Conservation (phyloP, 2,113 vertebrate species). For the Microcebus jonahi region DNA sequence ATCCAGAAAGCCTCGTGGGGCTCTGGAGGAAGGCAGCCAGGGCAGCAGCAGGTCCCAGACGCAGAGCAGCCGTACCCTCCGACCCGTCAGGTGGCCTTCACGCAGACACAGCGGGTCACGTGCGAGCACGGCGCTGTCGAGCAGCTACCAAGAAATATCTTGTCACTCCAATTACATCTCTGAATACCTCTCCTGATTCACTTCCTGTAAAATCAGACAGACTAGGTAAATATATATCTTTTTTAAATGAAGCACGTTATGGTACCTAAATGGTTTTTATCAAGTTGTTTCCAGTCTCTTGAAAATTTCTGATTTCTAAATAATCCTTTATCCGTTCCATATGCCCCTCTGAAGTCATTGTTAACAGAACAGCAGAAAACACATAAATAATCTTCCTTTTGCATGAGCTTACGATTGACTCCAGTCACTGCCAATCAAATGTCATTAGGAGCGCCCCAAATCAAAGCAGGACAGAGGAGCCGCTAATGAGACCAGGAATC, state of each 20-base stretch:
- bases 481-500: conserved; percentile 73
- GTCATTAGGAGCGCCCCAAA: conserved; percentile 73
- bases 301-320: conserved; percentile 85
- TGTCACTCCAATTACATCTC: conserved; percentile 80
- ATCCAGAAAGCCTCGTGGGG: neutral
- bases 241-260: conserved; percentile 84
- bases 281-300: conserved; percentile 85
- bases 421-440: conserved; percentile 85
- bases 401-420: conserved; percentile 81
- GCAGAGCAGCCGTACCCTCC: neutral
- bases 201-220: conserved; percentile 82
- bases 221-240: conserved; percentile 84
- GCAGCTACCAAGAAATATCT: conserved; percentile 81
- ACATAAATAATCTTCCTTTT: conserved; percentile 83
- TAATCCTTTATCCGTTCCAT: conserved; percentile 85
- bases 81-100: neutral
- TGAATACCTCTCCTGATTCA: conserved; percentile 80
- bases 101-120: neutral
- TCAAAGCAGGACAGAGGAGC: conserved; percentile 82
- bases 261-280: conserved; percentile 85
- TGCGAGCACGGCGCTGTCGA: rapidly evolving
- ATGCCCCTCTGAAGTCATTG: conserved; percentile 86
- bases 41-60: neutral
- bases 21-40: neutral
- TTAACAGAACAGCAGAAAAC: conserved; percentile 83